phyloP scores from a whole-genome alignment of 2,888 invertebrate species.

The Spisula solida region DNA sequence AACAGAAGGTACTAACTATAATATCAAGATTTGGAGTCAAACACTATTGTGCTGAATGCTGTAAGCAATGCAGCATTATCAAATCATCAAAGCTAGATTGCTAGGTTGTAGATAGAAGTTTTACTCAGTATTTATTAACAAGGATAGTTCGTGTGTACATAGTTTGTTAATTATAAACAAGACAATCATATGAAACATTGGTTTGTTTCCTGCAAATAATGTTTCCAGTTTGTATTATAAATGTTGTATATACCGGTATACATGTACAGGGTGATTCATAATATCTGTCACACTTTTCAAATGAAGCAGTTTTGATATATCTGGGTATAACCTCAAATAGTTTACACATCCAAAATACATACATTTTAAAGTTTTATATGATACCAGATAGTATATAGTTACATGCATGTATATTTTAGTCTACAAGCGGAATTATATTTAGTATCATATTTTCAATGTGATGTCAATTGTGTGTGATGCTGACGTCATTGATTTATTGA shows the following conservation, averaged over 20 bases:
- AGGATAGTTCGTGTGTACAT: neutral
- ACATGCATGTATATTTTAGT: too few relatives aligned
- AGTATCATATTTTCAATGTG: too few relatives aligned
- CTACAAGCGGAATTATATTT: too few relatives aligned
- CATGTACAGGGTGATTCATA: too few relatives aligned
- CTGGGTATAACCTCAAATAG: too few relatives aligned
- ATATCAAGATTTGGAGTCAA: neutral
- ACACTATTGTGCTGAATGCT: neutral
- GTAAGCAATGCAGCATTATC: neutral
- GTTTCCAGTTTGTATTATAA: neutral
- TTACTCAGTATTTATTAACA: neutral
- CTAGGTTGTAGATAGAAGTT: neutral
- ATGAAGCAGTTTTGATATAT: too few relatives aligned
- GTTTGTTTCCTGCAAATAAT: neutral
- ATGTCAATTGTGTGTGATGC: too few relatives aligned
- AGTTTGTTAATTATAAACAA: neutral
- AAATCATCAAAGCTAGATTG: neutral
- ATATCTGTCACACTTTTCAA: too few relatives aligned
- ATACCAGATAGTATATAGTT: too few relatives aligned
- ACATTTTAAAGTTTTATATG: too few relatives aligned
- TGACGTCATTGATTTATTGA: too few relatives aligned
- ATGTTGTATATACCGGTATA: neutral
- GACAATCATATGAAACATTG: neutral
- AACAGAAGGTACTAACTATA: constrained; percentile 69
- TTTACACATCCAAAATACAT: too few relatives aligned